These are phyloP conservation scores for Proisotoma minuta DNA, from an alignment of 2,888 invertebrate genomes.

Conservation along the genomic window DNA sequence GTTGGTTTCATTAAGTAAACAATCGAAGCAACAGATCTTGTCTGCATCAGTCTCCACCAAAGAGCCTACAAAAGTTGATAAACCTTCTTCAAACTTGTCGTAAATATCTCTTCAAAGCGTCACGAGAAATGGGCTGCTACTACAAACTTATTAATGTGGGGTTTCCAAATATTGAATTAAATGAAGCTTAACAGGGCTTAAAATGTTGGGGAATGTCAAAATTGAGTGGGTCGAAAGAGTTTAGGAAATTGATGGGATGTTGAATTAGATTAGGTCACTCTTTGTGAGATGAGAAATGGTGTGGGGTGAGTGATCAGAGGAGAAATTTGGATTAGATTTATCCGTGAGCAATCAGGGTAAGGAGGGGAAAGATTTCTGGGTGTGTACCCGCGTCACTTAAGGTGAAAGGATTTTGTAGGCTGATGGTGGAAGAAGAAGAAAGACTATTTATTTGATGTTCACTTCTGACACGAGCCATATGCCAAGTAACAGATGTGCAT, in stretches of 20 bases:
- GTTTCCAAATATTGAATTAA: too few species aligned
- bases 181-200: too few species aligned
- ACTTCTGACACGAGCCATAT: slow-evolving; percentile 21
- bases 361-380: not conserved
- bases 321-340: slow-evolving; percentile 10
- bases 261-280: too few species aligned
- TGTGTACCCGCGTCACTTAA: not conserved
- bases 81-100: too few species aligned
- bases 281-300: too few species aligned
- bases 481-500: slow-evolving; percentile 33
- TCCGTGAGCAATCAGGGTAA: not conserved
- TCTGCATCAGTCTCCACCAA: not conserved
- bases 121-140: too few species aligned
- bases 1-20: not conserved
- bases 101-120: too few species aligned
- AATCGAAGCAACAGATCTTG: slow-evolving; percentile 1
- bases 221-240: too few species aligned
- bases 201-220: too few species aligned
- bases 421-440: slow-evolving; percentile 1
- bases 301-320: slow-evolving; percentile 2
- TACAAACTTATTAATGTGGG: too few species aligned
- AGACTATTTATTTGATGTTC: slow-evolving; percentile 36
- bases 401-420: not conserved
- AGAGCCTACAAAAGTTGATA: too few species aligned
- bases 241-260: too few species aligned